Evolutionary conservation across 2,888 invertebrate species (phyloP), one percentile per base, ranked within the genome.

Genomic region (Laspeyria flexula): DNA sequence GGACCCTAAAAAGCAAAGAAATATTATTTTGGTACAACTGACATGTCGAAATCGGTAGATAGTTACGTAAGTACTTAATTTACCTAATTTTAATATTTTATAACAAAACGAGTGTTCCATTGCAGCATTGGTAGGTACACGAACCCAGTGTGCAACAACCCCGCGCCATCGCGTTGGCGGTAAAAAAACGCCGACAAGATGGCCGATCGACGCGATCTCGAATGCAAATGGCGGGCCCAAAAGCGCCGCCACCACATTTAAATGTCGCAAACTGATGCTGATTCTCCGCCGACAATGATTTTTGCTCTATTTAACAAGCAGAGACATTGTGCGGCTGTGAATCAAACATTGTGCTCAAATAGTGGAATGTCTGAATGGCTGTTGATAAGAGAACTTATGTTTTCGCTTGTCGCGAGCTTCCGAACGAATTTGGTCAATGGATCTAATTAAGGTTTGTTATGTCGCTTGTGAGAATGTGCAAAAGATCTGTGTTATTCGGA

Each of bases 231-330:
- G 81, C 79, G 75, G 76, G 60, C 67, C 78, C 82, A 86, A 90
- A 90, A 83, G 88, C 79, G 79, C 88, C 89, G 89, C 87, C 87
- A 71, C 77, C 85, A 79, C 86, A 88, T 90, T 89, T 87, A 86
- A 86, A 88, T 88, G 89, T 90, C 88, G 81, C 83, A 66, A 77
- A 77, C 73, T 81, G 86, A 82, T 74, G 78, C 73, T 75, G 78
- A 78, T 72, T 70, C 71, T 60, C 57, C 69, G 55, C 71, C 74
- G 73, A 61, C 59, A 70, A 73, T 74, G 75, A 77, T 75, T 86
- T 88, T 90, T 90, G 83, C 77, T 88, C 86, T 88, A 85, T 90
- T 90, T 89, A 83, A 77, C 77, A 81, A 75, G 64, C 48, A 49
- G 61, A 50, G 61, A 70, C 72, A 77, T 78, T 80, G 75, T 78